Conservation (phyloP, 2,888 invertebrate genomes). For the Andricus quercusramuli region DNA sequence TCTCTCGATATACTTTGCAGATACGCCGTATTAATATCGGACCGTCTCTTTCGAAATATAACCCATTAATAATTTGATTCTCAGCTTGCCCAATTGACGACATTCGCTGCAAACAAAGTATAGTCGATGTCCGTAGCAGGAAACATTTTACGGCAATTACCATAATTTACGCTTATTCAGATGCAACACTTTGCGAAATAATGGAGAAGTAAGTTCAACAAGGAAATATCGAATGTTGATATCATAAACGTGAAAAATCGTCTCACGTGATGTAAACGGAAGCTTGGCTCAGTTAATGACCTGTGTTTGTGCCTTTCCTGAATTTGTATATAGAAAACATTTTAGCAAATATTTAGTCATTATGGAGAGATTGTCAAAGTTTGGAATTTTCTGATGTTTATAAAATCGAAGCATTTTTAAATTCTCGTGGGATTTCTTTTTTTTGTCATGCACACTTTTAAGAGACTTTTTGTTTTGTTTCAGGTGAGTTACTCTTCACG, state of each 20-base stretch:
- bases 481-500: too few species aligned
- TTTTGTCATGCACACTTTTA: too few species aligned
- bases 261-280: not conserved
- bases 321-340: not conserved
- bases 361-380: not conserved
- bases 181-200: not conserved
- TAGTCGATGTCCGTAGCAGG: not conserved
- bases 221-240: slow-evolving; percentile 22
- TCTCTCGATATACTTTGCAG: not conserved
- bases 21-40: slow-evolving; percentile 1
- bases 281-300: slow-evolving; percentile 2
- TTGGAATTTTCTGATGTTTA: too few species aligned
- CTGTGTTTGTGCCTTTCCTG: not conserved
- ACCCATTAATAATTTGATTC: slow-evolving; percentile 3
- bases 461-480: too few species aligned
- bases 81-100: not conserved
- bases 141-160: not conserved
- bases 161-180: not conserved
- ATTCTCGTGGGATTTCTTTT: too few species aligned
- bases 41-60: not conserved
- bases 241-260: slow-evolving; percentile 1
- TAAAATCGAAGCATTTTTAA: too few species aligned
- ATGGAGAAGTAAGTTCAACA: not conserved
- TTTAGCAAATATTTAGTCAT: not conserved
- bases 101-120: not conserved